Evolutionary conservation across 2,113 vertebrate species (phyloP).

Genomic region (Hippocampus zosterae): DNA sequence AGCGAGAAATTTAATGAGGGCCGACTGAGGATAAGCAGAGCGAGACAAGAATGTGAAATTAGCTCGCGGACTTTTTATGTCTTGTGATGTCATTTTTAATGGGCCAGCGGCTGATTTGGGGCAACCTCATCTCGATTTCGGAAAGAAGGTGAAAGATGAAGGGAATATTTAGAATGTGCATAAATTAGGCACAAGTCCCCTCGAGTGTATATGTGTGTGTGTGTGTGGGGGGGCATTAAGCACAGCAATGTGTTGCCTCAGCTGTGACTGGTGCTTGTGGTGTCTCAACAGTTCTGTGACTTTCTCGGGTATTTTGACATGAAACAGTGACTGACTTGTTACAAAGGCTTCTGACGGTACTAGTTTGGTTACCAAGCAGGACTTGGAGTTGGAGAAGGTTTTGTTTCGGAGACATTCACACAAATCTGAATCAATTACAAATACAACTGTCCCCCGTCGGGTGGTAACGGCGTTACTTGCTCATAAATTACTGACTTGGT

Average conservation of each 20-base stretch:
- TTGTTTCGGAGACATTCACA: conserved; percentile 7
- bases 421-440: conserved; percentile 1
- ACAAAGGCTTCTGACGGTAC: conserved; percentile 32
- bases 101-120: conserved; percentile 7
- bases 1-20: conserved; percentile 22
- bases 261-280: conserved; percentile 66
- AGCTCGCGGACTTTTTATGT: conserved; percentile 14
- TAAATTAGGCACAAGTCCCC: background rate
- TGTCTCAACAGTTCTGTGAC: conserved; percentile 47
- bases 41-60: conserved; percentile 11
- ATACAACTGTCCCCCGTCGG: background rate
- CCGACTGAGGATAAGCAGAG: conserved; percentile 21
- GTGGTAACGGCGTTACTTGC: background rate
- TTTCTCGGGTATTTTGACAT: conserved; percentile 51
- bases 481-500: background rate
- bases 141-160: conserved; percentile 35
- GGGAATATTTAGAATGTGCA: conserved; percentile 21
- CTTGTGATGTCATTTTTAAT: conserved; percentile 18
- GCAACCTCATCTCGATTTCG: conserved; percentile 20
- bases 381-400: conserved; percentile 8
- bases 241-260: conserved; percentile 63
- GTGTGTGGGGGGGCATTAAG: conserved; percentile 28
- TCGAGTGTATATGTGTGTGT: conserved; percentile 9
- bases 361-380: conserved; percentile 37
- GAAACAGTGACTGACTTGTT: conserved; percentile 48